Evolutionary conservation across 2,888 invertebrate species (phyloP).

Genomic region (Rhodophaea formosa): DNA sequence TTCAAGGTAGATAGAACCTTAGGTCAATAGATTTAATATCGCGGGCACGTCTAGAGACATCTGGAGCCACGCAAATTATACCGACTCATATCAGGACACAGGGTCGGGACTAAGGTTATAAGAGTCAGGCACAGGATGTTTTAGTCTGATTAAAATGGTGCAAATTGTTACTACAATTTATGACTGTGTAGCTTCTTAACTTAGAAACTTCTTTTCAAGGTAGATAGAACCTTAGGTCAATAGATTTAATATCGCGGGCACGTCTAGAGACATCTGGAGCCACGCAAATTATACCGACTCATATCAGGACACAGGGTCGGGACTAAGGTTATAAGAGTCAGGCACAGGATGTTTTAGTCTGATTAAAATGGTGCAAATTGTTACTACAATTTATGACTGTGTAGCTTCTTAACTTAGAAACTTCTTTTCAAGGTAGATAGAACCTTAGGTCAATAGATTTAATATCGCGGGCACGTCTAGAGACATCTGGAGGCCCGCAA

Average conservation of each 20-base stretch:
- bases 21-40: neutral
- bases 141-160: neutral
- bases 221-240: neutral
- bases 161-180: neutral
- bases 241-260: neutral
- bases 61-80: constrained; percentile 23
- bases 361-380: neutral
- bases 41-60: neutral
- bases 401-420: no score
- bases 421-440: no score
- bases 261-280: constrained; percentile 3
- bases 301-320: neutral
- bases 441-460: neutral
- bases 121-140: neutral
- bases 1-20: no score
- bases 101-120: neutral
- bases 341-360: neutral
- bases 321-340: neutral
- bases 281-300: constrained; percentile 20
- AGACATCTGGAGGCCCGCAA: constrained; percentile 20
- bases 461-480: neutral
- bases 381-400: neutral
- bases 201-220: no score
- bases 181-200: no score
- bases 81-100: neutral